A percentile compares a stretch with the other conserved stretches of the same genome.
These are phyloP conservation scores for Sitta europaea DNA, from an alignment of 2,113 vertebrate genomes.

Conservation along the genomic window DNA sequence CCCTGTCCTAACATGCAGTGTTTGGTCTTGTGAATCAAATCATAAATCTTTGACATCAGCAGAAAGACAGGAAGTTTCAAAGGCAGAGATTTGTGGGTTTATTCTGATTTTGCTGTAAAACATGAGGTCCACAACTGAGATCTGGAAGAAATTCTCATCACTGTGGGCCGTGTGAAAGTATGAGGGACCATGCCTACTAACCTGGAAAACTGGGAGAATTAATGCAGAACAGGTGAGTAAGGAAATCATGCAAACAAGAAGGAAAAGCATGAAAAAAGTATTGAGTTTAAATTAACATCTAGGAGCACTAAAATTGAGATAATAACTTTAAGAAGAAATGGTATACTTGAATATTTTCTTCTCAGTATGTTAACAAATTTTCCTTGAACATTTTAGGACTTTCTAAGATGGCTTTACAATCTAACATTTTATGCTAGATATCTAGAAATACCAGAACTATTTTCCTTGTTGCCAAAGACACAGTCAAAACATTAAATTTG, in stretches of 20 bases:
- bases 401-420: neutral
- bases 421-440: neutral
- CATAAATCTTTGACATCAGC: neutral
- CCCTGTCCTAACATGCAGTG: rapidly evolving
- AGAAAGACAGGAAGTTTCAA: neutral
- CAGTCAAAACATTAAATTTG: neutral
- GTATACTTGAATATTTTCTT: neutral
- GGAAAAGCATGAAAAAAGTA: neutral
- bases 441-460: neutral
- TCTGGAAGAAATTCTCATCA: neutral
- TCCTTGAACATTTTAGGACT: neutral
- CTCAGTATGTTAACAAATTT: neutral
- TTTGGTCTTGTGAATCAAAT: neutral
- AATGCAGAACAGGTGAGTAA: neutral
- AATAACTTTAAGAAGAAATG: neutral
- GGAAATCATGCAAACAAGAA: neutral
- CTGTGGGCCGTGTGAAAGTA: neutral
- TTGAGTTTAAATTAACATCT: neutral
- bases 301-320: neutral
- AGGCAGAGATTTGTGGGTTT: neutral
- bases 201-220: neutral
- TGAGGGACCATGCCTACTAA: neutral
- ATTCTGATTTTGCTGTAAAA: neutral
- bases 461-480: slow-evolving; percentile 9
- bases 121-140: neutral